Evolutionary conservation across 2,113 vertebrate species (phyloP), one percentile per base, ranked within the genome.

Genomic region (Paradisaea rubra): DNA sequence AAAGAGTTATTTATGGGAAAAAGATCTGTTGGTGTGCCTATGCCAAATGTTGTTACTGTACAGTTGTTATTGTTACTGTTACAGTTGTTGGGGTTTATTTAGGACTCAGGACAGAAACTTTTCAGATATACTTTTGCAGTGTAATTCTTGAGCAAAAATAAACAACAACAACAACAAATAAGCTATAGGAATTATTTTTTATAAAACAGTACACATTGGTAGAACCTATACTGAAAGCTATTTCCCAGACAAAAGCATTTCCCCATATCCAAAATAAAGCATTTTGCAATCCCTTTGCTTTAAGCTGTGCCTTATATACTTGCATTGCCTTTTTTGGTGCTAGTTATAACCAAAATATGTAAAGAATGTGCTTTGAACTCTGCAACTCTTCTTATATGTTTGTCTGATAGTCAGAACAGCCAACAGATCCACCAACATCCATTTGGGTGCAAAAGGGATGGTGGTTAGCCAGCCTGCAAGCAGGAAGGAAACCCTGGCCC

Each of bases 401-500:
- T 68, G 4, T 64, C 31, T 42, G 18, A 19, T 30, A 33, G 42
- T 25, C 50, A 80, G 60, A 54, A 77, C 30, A 59, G 59, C 12
- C 25, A 47, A 8, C 10, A 80, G 35, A 65, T 53, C 41, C 42
- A 50, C 12, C 23, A 41, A 30, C 88, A 81, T 52, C 27, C 25
- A 9, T 65, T 12, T 2, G 15, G 13, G 15, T 89, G 47, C 33
- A 25, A n/a, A 69, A 50, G 12, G 45, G 33, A 2, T 16, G 41
- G 41, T 52, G 14, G 19, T 10, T n/a, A 59, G 25, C 21, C n/a
- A 39, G 6, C 53, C 28, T 60, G 44, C 15, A 35, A 15, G 27
- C 15, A 16, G 10, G 16, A 52, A 72, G 16, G 39, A 56, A 52
- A 7, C 7, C 10, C 15, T 0, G 0, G 1, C 22, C 76, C 54